phyloP scores from a whole-genome alignment of 2,113 vertebrate species.

The Pedionomus torquatus region DNA sequence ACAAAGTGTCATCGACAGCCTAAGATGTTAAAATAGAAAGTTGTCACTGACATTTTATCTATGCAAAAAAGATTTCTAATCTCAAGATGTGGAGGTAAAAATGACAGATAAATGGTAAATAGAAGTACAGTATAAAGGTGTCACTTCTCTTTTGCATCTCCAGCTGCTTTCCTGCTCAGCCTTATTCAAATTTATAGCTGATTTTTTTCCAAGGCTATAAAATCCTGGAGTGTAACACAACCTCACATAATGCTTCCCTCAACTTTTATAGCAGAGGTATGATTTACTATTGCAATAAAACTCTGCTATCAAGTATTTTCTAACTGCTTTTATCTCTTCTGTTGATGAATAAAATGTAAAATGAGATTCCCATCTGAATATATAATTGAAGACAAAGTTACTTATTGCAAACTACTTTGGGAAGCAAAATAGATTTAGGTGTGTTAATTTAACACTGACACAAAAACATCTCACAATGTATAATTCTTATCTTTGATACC shows the following conservation, averaged over 20 bases:
- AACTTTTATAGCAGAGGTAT: constrained; percentile 55
- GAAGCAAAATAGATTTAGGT: constrained; percentile 34
- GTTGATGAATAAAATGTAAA: constrained; percentile 60
- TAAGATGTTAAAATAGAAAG: constrained; percentile 44
- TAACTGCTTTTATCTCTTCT: constrained; percentile 49
- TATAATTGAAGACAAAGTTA: constrained; percentile 58
- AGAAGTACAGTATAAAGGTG: constrained; percentile 46
- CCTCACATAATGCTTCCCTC: constrained; percentile 55
- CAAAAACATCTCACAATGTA: background rate
- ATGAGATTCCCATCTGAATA: constrained; percentile 40
- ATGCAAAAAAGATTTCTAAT: constrained; percentile 44
- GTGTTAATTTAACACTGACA: constrained; percentile 34
- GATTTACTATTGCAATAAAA: constrained; percentile 63
- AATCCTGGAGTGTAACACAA: constrained; percentile 64
- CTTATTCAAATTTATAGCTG: constrained; percentile 66
- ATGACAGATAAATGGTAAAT: constrained; percentile 43
- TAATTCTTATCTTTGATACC: background rate
- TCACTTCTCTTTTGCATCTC: constrained; percentile 41
- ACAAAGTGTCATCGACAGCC: constrained; percentile 8
- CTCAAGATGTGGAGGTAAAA: constrained; percentile 31
- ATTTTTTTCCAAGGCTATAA: constrained; percentile 52
- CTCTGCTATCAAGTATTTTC: constrained; percentile 46
- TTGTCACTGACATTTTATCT: constrained; percentile 45
- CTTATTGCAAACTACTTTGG: constrained; percentile 35
- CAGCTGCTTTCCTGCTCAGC: constrained; percentile 27